Conservation (phyloP, 2,113 vertebrate species). For the Benitochromis conjunctus region DNA sequence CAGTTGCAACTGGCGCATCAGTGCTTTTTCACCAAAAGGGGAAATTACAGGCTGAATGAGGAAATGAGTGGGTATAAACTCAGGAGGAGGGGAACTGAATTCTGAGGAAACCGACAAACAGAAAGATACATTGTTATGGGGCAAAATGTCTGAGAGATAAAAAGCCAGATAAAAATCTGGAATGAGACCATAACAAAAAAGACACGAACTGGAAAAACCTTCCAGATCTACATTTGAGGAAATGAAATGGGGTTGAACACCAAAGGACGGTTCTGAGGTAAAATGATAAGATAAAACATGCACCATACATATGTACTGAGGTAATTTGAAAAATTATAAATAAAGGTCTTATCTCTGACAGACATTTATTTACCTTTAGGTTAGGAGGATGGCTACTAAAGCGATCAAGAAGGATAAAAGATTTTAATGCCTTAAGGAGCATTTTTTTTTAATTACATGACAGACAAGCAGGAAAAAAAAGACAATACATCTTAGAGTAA, state of each 20-base stretch:
- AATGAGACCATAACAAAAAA: background rate
- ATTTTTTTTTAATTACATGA: background rate
- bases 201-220: background rate
- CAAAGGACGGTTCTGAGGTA: background rate
- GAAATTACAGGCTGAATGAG: conserved; percentile 35
- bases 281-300: background rate
- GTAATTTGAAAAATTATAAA: background rate
- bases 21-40: background rate
- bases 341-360: background rate
- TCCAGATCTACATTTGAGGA: background rate
- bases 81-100: background rate
- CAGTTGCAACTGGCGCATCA: background rate
- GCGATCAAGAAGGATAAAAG: background rate
- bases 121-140: background rate
- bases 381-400: background rate
- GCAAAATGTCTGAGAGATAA: background rate
- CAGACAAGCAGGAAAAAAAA: background rate
- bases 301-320: background rate
- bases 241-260: background rate
- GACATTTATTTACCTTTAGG: background rate
- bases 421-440: background rate
- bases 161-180: background rate
- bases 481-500: background rate
- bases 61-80: conserved; percentile 8
- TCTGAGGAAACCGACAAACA: background rate